phyloP scores from a whole-genome alignment of 2,797 vertebrate species.

The Octomys mimax region DNA sequence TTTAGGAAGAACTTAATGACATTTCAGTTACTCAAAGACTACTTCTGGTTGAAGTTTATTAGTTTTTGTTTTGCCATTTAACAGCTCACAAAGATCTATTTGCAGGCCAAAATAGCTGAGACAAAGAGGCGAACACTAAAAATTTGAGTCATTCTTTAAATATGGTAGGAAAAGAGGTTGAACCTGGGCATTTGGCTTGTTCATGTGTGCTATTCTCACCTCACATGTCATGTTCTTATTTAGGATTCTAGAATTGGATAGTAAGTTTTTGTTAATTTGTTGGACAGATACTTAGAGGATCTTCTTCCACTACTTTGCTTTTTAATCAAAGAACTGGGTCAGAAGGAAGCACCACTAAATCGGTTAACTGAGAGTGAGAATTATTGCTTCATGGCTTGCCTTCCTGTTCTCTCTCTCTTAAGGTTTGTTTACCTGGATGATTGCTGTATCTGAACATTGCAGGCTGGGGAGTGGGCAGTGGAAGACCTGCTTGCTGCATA shows the following conservation, averaged over 20 bases:
- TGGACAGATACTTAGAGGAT: background rate
- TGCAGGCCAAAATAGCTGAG: background rate
- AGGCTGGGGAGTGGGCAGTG: background rate
- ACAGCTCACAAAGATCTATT: conserved; percentile 27
- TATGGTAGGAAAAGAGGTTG: background rate
- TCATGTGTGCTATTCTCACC: background rate
- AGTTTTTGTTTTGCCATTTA: conserved; percentile 12
- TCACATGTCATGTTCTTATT: background rate
- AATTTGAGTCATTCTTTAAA: conserved; percentile 38
- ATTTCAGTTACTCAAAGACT: conserved; percentile 50
- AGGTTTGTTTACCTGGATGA: background rate
- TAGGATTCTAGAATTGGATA: background rate
- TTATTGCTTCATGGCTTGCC: background rate
- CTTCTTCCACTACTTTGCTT: background rate
- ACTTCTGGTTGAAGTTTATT: conserved; percentile 42
- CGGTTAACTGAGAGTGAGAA: background rate
- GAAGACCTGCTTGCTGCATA: background rate
- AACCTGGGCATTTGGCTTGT: background rate
- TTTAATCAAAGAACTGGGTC: background rate
- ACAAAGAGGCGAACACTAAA: background rate
- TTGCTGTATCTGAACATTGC: conserved; percentile 22
- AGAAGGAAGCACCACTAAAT: background rate
- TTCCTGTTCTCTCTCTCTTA: background rate
- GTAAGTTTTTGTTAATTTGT: background rate
- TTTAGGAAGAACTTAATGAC: conserved; percentile 45